Base-by-base conservation (phyloP, 1,140 invertebrate genomes). In the Heliconius melpomene region DNA sequence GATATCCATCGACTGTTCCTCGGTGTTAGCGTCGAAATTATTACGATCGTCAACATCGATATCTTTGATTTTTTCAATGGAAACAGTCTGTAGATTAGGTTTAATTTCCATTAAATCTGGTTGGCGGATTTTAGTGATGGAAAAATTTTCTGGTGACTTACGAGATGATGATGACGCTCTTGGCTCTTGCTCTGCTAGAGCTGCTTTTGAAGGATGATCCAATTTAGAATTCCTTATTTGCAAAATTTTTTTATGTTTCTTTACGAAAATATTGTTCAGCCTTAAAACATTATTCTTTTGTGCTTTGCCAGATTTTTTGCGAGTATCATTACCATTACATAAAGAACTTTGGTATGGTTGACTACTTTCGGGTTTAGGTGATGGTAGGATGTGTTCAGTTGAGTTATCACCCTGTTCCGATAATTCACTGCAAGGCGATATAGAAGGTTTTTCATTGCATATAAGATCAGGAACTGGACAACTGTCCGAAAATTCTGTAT, bases 1-100 rank as follows among this genome's bases (percentile, higher is more conserved):
- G 36, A 94, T 90, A 54, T 94, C 91, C 90, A 93, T 93, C 3
- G 92, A 92, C 38, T 91, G 91, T 54, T 93, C 93, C 74, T 91
- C 92, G 16, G 88, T 94, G 74, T 93, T 89, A 52, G 91, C 90
- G 83, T 94, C 91, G 84, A 94, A 94, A 38, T 90, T 90, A 79
- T 88, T 89, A 26, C 89, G 85, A 54, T 85, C 81, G 38, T 77
- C 87, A 40, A 66, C 60, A 29, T 85, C 82, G 73, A 71, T 88
- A 40, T 94, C 91, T 85, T 94, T 94, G 75, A 95, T 93, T 79
- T 94, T 92, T n/a, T 95, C 94, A 71, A 95, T 93, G 26, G 92
- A 91, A 40, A 95, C 90, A 36, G 94, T 93, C 20, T 93, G 87
- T 13, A 91, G 79, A 26, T 86, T 87, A 81, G 32, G 89, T 77